Evolutionary conservation across 2,888 invertebrate species (phyloP), one percentile per base, ranked within the genome.

Genomic region (Yponomeuta plumbellus): DNA sequence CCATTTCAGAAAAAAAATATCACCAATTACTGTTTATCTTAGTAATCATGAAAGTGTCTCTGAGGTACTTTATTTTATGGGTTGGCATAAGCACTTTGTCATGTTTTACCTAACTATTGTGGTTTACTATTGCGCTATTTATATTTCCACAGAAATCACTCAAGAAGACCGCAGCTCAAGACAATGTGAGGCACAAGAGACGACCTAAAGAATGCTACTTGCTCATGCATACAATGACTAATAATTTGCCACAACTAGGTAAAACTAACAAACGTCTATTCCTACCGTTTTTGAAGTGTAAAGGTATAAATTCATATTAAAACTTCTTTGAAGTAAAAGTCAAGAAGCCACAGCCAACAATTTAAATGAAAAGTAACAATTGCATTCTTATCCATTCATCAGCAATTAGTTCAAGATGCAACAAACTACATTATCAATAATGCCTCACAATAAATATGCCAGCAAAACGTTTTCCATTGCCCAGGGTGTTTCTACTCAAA

Each of bases 391-490:
- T 39, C 40, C 22, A 40, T 65, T 56, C 64, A 57, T 20, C 57
- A 26, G n/a, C 20, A 39, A 56, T 65, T 57, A 65, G 65, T 65
- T 65, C 65, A 26, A 72, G 73, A 75, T 76, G 74, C 75, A 79
- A 76, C 70, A 67, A 71, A 72, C 74, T 76, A 75, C 79, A 80
- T 71, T 67, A 77, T 3, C 34, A 34, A 34, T 34, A 71, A 72
- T 68, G 68, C 40, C 69, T 52, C 72, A 80, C 78, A 81, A 81
- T 80, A 69, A 73, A 75, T 70, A 73, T 78, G 74, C 71, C 70
- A 71, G 85, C 81, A 84, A 85, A 81, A 80, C 80, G 78, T 80
- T 86, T 83, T 80, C 81, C 82, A 82, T 81, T 82, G 74, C 77
- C 75, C 80, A 79, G 79, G 80, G 79, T 80, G 80, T 74, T 73